These are phyloP conservation scores for Oreortyx pictus DNA, from an alignment of 2,797 vertebrate species.

Conservation along the genomic window DNA sequence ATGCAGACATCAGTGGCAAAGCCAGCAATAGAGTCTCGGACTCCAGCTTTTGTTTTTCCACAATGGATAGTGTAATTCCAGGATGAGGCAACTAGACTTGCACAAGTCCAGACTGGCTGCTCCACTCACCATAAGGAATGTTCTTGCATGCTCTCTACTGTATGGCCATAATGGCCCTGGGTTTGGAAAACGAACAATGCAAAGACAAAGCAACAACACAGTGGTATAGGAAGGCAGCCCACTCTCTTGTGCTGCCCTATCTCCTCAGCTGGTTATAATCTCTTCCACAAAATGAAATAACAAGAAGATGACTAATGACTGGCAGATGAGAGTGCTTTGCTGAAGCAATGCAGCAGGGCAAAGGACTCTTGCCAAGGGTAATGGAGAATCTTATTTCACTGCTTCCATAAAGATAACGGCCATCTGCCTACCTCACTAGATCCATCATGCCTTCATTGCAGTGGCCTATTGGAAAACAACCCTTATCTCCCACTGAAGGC, in stretches of 20 bases:
- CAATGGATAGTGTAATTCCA: neutral
- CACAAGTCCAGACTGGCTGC: neutral
- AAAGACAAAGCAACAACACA: slow-evolving; percentile 31
- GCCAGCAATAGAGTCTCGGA: neutral
- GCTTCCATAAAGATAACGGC: neutral
- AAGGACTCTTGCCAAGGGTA: neutral
- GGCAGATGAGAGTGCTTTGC: neutral
- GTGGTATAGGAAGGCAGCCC: neutral
- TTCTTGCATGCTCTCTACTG: neutral
- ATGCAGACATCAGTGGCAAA: neutral
- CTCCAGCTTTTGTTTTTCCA: neutral
- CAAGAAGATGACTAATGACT: slow-evolving; percentile 7
- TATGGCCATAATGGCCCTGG: neutral
- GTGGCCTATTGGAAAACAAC: neutral
- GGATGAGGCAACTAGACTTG: slow-evolving; percentile 13
- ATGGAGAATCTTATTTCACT: neutral
- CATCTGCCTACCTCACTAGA: neutral
- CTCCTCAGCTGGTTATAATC: slow-evolving; percentile 45
- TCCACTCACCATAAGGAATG: slow-evolving; percentile 40
- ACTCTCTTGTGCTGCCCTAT: neutral
- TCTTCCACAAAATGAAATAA: slow-evolving; percentile 34
- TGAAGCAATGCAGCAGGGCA: slow-evolving; percentile 29
- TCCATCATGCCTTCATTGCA: neutral
- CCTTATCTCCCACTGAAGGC: neutral
- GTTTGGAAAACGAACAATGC: slow-evolving; percentile 37